Percentiles rank a stretch among this genome's conserved stretches.
These are phyloP conservation scores for Odontocerum albicorne DNA, from an alignment of 2,888 invertebrate genomes.

Conservation along the genomic window DNA sequence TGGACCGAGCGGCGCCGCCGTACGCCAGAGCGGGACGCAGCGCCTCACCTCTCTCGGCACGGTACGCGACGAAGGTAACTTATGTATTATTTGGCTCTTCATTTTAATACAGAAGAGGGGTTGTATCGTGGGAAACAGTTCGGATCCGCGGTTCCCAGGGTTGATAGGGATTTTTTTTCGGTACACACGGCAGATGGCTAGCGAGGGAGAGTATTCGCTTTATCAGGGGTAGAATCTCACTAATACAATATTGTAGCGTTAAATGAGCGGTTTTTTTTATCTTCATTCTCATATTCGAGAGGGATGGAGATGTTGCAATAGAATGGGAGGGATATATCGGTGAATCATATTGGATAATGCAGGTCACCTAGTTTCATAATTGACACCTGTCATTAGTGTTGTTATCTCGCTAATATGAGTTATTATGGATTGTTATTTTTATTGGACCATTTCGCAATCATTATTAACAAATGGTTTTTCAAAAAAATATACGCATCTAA, in stretches of 20 bases:
- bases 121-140: constrained; percentile 68
- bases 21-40: constrained; percentile 46
- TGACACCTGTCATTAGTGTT: constrained; percentile 11
- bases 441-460: too few species aligned
- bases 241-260: constrained; percentile 28
- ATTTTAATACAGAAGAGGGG: constrained; percentile 63
- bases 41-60: constrained; percentile 53
- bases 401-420: too few species aligned
- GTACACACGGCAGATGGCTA: constrained; percentile 59
- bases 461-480: too few species aligned
- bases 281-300: not conserved
- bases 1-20: not conserved
- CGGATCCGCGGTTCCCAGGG: constrained; percentile 67
- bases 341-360: not conserved
- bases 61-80: constrained; percentile 58
- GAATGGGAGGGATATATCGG: constrained; percentile 6
- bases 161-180: constrained; percentile 50
- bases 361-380: constrained; percentile 3
- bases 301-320: constrained; percentile 2
- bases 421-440: too few species aligned
- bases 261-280: constrained; percentile 21
- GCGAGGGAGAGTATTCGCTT: constrained; percentile 43
- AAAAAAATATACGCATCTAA: too few species aligned
- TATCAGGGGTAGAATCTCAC: constrained; percentile 16
- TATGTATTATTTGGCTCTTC: constrained; percentile 61